phyloP scores from a whole-genome alignment of 2,797 vertebrate genomes.

The Esox lucius region DNA sequence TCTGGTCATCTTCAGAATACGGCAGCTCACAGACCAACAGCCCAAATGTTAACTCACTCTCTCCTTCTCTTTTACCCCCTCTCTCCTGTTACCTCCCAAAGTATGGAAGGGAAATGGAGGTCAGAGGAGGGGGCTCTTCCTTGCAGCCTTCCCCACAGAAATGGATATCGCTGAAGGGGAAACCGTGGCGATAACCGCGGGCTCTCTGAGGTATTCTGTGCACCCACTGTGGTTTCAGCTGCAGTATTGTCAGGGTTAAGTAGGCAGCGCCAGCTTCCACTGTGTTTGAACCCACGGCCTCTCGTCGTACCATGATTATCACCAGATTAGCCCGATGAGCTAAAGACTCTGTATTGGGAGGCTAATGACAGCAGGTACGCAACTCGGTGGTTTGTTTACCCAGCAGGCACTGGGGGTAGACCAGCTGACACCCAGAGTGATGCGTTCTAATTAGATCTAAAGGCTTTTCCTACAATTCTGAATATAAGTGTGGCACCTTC shows the following conservation, averaged over 20 bases:
- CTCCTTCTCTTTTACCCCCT: no score
- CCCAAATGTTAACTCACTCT: no score
- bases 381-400: not conserved
- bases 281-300: not conserved
- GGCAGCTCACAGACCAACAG: no score
- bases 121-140: slow-evolving; percentile 42
- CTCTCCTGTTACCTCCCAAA: no score
- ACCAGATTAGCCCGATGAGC: not conserved
- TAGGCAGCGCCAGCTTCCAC: not conserved
- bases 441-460: not conserved
- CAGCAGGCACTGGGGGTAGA: not conserved
- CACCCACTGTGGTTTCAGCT: not conserved
- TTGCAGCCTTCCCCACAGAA: slow-evolving; percentile 48
- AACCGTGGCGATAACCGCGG: slow-evolving; percentile 28
- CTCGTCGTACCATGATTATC: not conserved
- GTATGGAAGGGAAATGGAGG: no score
- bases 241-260: not conserved
- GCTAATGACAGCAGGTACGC: not conserved
- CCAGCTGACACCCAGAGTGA: no score
- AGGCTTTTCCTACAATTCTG: not conserved
- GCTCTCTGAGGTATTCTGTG: not conserved
- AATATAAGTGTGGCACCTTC: not conserved
- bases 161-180: slow-evolving; percentile 36
- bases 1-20: no score
- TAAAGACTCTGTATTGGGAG: not conserved